Base-by-base conservation (phyloP, 2,888 invertebrate species). In the Cantharis rufa region DNA sequence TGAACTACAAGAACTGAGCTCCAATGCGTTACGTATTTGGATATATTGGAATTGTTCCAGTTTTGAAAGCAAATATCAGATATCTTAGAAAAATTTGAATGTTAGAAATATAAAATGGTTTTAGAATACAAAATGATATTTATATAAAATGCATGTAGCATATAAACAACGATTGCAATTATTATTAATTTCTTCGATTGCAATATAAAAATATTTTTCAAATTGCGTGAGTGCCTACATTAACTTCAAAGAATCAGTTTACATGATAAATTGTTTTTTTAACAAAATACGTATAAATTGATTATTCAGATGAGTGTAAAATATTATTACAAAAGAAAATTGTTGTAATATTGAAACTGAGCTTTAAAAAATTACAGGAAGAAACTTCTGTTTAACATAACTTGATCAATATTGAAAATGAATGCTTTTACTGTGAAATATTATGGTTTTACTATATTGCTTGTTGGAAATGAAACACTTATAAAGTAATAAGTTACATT, bases 331-430 rank as follows among this genome's bases (percentile, higher is more conserved):
- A 13, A 70, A 48, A 15, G 21, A 77, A 74, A 75, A 63, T 79
- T 71, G 72, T 69, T 71, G 72, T 71, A 72, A 75, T 72, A 77
- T 75, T 74, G 72, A 62, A 74, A 66, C 18, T 18, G 77, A 78
- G 74, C 71, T 72, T 79, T 71, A 75, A 73, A 69, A 76, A 80
- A 80, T 80, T 79, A 80, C 76, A 71, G 4, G 3, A 70, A 69
- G 70, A 71, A 80, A 71, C 78, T 74, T 78, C 80, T 78, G 79
- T 75, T 79, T 79, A 76, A 73, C 80, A 80, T 80, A 79, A 79
- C 74, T 72, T 76, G 71, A 75, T 79, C 79, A 78, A 80, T 77
- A 79, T 78, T 76, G 70, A 74, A 77, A 69, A 76, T 78, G 79
- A 76, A 76, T 69, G 78, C 77, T 72, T 69, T 69, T 64, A 68